Percentiles rank a stretch among this genome's conserved stretches.
Evolutionary conservation across 2,888 invertebrate genomes (phyloP).

Genomic region (Meganola albula): DNA sequence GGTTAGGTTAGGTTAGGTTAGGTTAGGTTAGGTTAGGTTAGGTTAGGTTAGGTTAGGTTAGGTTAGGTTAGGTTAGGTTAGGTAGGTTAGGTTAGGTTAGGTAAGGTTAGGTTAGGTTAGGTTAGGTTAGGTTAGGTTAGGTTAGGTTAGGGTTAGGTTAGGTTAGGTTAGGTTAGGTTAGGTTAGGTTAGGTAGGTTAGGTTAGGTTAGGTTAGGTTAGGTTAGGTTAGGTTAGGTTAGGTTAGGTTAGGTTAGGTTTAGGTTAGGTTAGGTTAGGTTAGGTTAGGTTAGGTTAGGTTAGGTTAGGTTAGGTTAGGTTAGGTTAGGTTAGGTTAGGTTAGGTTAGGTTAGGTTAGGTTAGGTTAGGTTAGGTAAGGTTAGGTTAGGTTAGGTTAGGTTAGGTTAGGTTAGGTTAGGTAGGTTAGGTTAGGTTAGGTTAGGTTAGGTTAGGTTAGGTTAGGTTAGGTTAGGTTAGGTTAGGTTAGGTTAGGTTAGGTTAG

Average conservation of each 20-base stretch:
- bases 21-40: constrained; percentile 11
- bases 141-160: constrained; percentile 30
- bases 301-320: constrained; percentile 11
- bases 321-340: constrained; percentile 12
- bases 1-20: constrained; percentile 13
- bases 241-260: constrained; percentile 17
- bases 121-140: constrained; percentile 28
- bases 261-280: constrained; percentile 20
- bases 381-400: constrained; percentile 11
- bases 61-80: constrained; percentile 25
- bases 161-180: constrained; percentile 31
- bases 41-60: constrained; percentile 15
- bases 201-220: constrained; percentile 24
- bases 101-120: constrained; percentile 22
- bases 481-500: constrained; percentile 17
- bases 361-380: constrained; percentile 10
- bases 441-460: constrained; percentile 10
- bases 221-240: constrained; percentile 26
- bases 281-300: constrained; percentile 19
- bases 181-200: too few relatives aligned
- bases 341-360: constrained; percentile 12
- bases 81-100: too few relatives aligned
- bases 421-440: constrained; percentile 11
- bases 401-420: constrained; percentile 13
- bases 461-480: constrained; percentile 11